Evolutionary conservation across 2,797 vertebrate species (phyloP), one percentile per base, ranked within the genome.

Genomic region (Pitangus sulphuratus): DNA sequence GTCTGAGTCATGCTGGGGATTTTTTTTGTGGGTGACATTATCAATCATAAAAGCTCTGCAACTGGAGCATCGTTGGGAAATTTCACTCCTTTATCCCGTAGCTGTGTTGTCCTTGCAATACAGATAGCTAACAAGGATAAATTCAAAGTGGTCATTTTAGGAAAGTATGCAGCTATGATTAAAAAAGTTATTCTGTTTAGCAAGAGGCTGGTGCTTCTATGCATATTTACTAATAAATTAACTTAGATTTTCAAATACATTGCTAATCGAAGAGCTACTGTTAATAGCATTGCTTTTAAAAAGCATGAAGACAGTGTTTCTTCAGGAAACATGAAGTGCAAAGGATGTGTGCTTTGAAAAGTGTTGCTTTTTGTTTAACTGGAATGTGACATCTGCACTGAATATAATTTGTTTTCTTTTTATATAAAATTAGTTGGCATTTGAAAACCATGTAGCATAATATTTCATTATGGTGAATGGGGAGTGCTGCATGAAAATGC

Each of bases 31-130:
- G 50, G 30, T 86, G 79, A 86, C 76, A 76, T 76, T 40, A 85
- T 82, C 72, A 80, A 6, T 85, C 78, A 78, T 45, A 84, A 93
- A 92, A 91, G 76, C 72, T 78, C 53, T 92, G 69, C 47, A 93
- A 89, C 57, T 86, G 61, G 28, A 91, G 44, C 65, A 51, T 68
- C 4, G 0, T 26, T 91, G 47, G 42, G 74, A 81, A 87, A 93
- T 87, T 39, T 87, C 8, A 22, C 37, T 91, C 25, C 56, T 79
- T 69, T 85, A 69, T 85, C 53, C 71, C 35, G 8, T 44, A 30
- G 42, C 35, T 26, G 8, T 47, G 48, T 83, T 80, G 40, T 61
- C 72, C 78, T 69, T 2, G 3, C 45, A 71, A 25, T 68, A 8
- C 35, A n/a, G 60, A 45, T n/a, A 75, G 64, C 64, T 85, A 65